A percentile compares a stretch with the other conserved stretches of the same genome.
Conservation (phyloP, 2,113 vertebrate species). For the Notechis scutatus region DNA sequence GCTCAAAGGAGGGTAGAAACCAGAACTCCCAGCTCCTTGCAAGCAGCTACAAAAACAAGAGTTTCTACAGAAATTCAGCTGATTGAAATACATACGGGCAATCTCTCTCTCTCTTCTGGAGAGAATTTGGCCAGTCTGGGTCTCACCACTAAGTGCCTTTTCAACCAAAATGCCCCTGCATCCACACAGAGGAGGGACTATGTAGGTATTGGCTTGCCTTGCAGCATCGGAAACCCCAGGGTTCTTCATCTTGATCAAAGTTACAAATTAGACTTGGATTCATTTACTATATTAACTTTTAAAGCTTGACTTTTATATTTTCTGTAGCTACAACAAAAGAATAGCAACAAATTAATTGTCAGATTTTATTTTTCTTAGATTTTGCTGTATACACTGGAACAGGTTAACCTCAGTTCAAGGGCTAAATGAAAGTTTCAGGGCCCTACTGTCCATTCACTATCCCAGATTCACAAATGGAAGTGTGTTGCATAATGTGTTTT, state of each 20-base stretch:
- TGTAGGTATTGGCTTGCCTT: background rate
- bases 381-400: background rate
- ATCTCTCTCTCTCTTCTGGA: background rate
- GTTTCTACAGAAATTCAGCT: background rate
- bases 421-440: constrained; percentile 2
- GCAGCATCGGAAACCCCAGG: background rate
- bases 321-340: background rate
- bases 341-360: background rate
- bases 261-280: background rate
- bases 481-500: constrained; percentile 40
- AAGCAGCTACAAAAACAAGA: background rate
- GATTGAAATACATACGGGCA: background rate
- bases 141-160: background rate
- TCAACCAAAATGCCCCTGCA: background rate
- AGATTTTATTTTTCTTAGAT: background rate
- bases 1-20: background rate
- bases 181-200: background rate
- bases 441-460: background rate
- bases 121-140: background rate
- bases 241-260: background rate
- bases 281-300: background rate
- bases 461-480: background rate
- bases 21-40: background rate
- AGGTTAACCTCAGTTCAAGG: background rate
- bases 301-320: background rate